Base-by-base conservation (phyloP, 37 sponge, comb jelly and placozoan genomes). In the Cliona cf. orientalis region DNA sequence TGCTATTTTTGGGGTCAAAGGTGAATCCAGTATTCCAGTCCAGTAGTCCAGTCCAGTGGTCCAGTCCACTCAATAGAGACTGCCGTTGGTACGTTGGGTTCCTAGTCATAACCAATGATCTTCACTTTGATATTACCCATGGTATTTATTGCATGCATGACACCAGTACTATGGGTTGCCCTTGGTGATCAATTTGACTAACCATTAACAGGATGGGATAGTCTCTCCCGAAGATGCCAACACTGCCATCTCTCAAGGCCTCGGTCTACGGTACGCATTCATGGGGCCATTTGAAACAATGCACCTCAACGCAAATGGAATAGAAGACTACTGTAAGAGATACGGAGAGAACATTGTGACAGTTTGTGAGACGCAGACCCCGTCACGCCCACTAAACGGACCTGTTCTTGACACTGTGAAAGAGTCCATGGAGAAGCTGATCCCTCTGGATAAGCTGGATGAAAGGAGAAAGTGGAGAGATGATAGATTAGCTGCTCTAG, bases 171-270 rank as follows among this genome's bases (percentile, higher is more conserved):
- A n/a, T n/a, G n/a, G n/a, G n/a, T n/a, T n/a, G n/a, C n/a, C n/a
- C n/a, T n/a, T 49, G 55, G 11, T 11, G 17, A 49, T 44, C 49
- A 14, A 45, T 6, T 71, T 32, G 4, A 12, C 11, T 23, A 5
- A 25, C 3, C 4, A 9, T 25, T 23, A 61, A 9, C 53, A 96
- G 91, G 98, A 97, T 83, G 98, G 98, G 25, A 71, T 97, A 14
- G 95, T 84, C 62, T 90, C 96, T 46, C 93, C 98, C n/a, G 87
- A 97, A 71, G 98, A 97, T 58, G 80, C 93, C 21, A 95, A 97
- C 66, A 90, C 87, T n/a, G 93, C 93, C 56, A 44, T 97, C 37
- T 68, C 87, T 21, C 84, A 92, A 32, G 98, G 98, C 7, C 86
- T 97, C 22, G 98, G 94, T 14, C 66, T 94, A 63, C 36, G 98